These are phyloP conservation scores for Bombus polaris DNA, from an alignment of 1,140 invertebrate genomes.

Conservation along the genomic window DNA sequence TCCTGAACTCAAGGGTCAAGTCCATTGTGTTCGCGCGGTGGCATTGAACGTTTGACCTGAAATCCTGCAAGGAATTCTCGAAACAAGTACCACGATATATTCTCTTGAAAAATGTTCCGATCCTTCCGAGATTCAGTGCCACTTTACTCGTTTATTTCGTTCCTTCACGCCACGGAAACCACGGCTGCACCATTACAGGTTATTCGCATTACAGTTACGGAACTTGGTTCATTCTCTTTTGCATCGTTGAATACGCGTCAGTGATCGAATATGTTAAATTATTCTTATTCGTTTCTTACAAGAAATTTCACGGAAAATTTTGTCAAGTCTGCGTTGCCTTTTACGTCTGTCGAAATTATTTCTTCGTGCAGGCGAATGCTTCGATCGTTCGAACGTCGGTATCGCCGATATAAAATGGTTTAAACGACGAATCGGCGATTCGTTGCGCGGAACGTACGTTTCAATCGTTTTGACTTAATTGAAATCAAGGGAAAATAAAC, in stretches of 20 bases:
- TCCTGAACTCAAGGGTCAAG: not conserved
- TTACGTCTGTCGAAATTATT: no score
- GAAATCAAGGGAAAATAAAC: no score
- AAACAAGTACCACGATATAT: no score
- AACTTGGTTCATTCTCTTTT: not conserved
- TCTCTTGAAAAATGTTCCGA: not conserved
- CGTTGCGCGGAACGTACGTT: no score
- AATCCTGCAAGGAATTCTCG: not conserved
- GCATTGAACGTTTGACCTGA: constrained; percentile 43
- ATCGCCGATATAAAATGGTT: not conserved
- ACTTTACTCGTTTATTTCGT: no score
- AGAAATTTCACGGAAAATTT: not conserved
- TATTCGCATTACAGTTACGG: no score
- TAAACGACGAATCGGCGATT: not conserved
- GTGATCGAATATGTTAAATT: not conserved
- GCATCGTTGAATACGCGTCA: no score
- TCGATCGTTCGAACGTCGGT: not conserved
- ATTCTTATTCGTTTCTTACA: not conserved
- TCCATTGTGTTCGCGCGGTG: not conserved
- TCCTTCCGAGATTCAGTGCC: not conserved
- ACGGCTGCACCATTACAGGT: no score
- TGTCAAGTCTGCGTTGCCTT: not conserved
- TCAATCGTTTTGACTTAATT: no score
- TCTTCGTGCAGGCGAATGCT: no score
- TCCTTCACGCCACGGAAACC: no score